Conservation (phyloP, 2,888 invertebrate species). For the Campaea margaritaria region DNA sequence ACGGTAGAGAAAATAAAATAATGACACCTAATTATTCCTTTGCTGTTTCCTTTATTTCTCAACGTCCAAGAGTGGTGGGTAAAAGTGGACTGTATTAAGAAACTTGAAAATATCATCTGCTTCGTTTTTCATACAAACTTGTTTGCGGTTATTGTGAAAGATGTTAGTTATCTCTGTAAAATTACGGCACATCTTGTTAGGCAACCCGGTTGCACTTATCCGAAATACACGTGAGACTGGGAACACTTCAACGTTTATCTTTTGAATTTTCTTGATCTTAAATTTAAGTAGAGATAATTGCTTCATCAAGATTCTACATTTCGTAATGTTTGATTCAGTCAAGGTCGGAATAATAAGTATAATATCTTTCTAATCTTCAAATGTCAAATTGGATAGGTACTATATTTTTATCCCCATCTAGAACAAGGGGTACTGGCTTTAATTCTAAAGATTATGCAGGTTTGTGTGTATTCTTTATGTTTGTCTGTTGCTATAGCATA, state of each 20-base stretch:
- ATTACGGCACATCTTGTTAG: constrained; percentile 60
- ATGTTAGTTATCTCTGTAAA: constrained; percentile 56
- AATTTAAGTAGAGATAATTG: not conserved
- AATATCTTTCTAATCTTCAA: constrained; percentile 2
- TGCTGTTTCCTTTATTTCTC: constrained; percentile 1
- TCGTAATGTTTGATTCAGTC: constrained; percentile 1
- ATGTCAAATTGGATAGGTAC: not conserved
- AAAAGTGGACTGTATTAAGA: constrained; percentile 5
- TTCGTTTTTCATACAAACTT: constrained; percentile 11
- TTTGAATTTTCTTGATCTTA: constrained; percentile 2
- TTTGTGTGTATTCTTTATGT: too few species aligned
- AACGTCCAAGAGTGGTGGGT: constrained; percentile 3
- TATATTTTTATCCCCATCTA: too few species aligned
- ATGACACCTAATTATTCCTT: constrained; percentile 1
- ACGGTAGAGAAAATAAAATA: constrained; percentile 1
- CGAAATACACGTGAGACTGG: constrained; percentile 44
- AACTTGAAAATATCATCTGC: constrained; percentile 1
- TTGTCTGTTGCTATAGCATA: too few species aligned
- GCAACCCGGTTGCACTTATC: constrained; percentile 53
- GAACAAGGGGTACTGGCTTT: too few species aligned
- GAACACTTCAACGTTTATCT: constrained; percentile 33
- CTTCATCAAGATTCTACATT: not conserved
- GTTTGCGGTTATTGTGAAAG: constrained; percentile 58
- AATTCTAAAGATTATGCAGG: too few species aligned
- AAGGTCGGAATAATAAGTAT: constrained; percentile 5